A percentile compares a stretch with the other conserved stretches of the same genome.
Evolutionary conservation across 92 coral and sea anemone genomes (phyloP).

Genomic region (Nematostella vectensis): DNA sequence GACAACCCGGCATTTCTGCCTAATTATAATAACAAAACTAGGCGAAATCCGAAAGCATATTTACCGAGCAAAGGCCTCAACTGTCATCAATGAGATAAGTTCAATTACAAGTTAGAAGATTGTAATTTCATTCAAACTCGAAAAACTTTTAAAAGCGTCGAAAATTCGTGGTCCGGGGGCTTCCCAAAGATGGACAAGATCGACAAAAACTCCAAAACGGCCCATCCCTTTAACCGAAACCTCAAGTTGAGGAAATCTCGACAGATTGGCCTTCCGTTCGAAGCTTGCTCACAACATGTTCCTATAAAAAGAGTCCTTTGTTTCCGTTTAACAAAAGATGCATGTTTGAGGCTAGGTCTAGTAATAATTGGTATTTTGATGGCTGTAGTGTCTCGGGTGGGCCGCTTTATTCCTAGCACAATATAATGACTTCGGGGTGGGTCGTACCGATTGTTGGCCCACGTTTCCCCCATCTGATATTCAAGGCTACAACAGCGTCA

Average conservation of each 20-base stretch:
- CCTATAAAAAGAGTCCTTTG: constrained; percentile 79
- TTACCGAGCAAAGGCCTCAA: constrained; percentile 8
- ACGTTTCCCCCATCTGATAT: constrained; percentile 78
- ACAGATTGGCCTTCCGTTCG: constrained; percentile 4
- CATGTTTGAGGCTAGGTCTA: constrained; percentile 71
- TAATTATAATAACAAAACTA: constrained; percentile 87
- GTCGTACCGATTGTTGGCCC: constrained; percentile 42
- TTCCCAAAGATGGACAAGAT: constrained; percentile 8
- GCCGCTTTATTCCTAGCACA: constrained; percentile 48
- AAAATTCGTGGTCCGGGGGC: background rate
- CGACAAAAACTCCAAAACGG: too few species aligned
- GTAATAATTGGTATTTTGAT: constrained; percentile 80
- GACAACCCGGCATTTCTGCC: constrained; percentile 12
- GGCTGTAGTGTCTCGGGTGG: constrained; percentile 33
- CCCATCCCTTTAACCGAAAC: too few species aligned
- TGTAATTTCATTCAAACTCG: constrained; percentile 15
- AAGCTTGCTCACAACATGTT: constrained; percentile 62
- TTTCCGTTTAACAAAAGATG: constrained; percentile 78
- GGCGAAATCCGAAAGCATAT: constrained; percentile 53
- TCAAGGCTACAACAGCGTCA: constrained; percentile 27
- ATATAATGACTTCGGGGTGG: constrained; percentile 44
- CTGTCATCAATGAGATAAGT: constrained; percentile 2
- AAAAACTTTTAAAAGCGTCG: constrained; percentile 3
- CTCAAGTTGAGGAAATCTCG: background rate
- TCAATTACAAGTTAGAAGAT: constrained; percentile 5